Evolutionary conservation across 2,888 invertebrate species (phyloP), one percentile per base, ranked within the genome.

Genomic region (Apamea anceps): DNA sequence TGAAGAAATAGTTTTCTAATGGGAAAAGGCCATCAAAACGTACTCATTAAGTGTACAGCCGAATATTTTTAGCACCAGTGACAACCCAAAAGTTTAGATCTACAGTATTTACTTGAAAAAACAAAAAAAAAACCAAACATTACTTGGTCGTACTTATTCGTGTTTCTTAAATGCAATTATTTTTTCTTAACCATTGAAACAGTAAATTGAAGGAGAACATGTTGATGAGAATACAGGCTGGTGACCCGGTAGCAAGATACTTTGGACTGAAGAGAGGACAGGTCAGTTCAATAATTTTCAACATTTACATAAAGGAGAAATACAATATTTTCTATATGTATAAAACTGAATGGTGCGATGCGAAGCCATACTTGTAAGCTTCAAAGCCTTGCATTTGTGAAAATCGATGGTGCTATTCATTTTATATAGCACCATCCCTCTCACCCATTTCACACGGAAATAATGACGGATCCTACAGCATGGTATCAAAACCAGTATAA

Each of bases 221-320:
- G 98, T 97, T 99, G 93, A 99, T 99, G 98, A 98, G 99, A 94
- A 99, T 99, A 94, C 99, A 99, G 96, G 99, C 99, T 15, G 99
- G 99, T 75, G 99, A 99, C 97, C 99, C 99, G 0, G 99, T 99
- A 1, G 99, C 99, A 0, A 97, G 99, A 93, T 99, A 99, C 95
- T 99, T 99, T 97, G 99, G 99, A 81, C 97, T 99, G 18, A 99
- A 99, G 95, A 98, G 99, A 96, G 99, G 99, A 89, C 99, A 99
- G 97, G 99, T 98, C 93, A 80, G 84, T 80, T 37, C 0, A 18
- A 63, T 8, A 12, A 13, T 74, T 72, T 57, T 37, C 1, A n/a
- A 54, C 6, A 18, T 54, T 32, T 8, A n/a, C 2, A 0, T 42
- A 51, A 5, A 12, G 21, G 4, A 37, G 37, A 37, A 37, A 8